Evolutionary conservation across 2,797 vertebrate genomes (phyloP), one percentile per base, ranked within the genome.

Genomic region (Champsocephalus esox): DNA sequence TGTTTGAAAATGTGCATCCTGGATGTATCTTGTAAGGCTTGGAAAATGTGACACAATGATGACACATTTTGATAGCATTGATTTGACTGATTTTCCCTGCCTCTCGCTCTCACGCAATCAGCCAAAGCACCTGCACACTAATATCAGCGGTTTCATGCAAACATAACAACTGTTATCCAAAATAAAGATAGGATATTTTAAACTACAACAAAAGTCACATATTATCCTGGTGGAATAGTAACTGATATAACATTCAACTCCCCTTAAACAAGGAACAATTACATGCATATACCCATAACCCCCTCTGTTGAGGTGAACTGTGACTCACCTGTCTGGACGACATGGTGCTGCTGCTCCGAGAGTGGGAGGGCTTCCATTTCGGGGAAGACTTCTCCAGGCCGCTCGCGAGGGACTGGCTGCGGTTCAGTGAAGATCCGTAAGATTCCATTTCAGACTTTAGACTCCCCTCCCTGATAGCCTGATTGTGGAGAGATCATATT

Each of bases 321-420:
- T 50, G 12, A 73, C 91, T 67, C 5, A 97, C 97, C 96, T 96
- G 96, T 81, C 96, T 95, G 28, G 95, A 96, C 0, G 97, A 96
- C 81, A 95, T 90, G 0, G 94, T 95, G 91, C 96, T 99, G 85
- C 94, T 97, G 66, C 95, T 96, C 77, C 96, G 91, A 0, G 96
- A 97, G 52, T 95, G 95, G 2, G 92, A 67, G 0, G 92, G 92
- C 13, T 94, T 93, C 34, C 95, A 95, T 6, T 86, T 86, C 0
- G 91, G 81, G 0, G 90, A 84, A 0, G 92, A 84, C 90, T 95
- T 96, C 89, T 98, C 97, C 54, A 95, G 93, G 85, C 94, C 95
- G 68, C 95, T 96, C 85, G 96, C 95, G 90, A 92, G 78, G 0
- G 87, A 94, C 7, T 92, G 91, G 74, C 86, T 92, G 76, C 89